These are phyloP conservation scores for Anser brachyrhynchus DNA, from an alignment of 2,113 vertebrate species.

Conservation along the genomic window DNA sequence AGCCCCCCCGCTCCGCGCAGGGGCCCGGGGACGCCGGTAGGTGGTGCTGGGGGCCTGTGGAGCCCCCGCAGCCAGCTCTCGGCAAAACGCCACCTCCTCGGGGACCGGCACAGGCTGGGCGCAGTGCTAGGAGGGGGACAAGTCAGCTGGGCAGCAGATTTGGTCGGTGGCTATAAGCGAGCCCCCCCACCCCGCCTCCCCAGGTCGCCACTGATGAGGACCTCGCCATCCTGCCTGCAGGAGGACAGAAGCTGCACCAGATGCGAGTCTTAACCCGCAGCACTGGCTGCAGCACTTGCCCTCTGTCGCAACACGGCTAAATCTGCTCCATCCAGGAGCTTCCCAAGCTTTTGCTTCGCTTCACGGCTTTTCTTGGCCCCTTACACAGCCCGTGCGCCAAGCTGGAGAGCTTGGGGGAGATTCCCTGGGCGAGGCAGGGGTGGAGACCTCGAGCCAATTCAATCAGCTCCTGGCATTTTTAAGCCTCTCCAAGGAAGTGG, in stretches of 20 bases:
- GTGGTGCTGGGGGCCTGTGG: slow-evolving; percentile 11
- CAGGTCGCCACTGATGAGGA: background rate
- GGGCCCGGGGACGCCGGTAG: background rate
- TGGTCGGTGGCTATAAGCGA: background rate
- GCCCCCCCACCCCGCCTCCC: background rate
- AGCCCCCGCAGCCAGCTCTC: background rate
- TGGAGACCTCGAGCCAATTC: background rate
- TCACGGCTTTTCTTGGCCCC: background rate
- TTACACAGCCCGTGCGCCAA: background rate
- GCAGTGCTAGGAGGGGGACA: background rate
- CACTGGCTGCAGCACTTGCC: background rate
- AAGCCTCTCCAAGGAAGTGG: background rate
- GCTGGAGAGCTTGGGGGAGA: background rate
- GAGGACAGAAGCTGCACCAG: background rate
- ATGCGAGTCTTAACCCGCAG: rapidly evolving
- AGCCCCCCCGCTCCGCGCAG: background rate
- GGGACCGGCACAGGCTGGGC: background rate
- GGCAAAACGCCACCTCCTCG: background rate
- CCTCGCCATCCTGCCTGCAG: background rate
- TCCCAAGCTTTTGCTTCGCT: background rate
- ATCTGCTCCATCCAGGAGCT: background rate
- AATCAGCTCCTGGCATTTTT: background rate
- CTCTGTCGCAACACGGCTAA: background rate
- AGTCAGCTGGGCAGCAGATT: background rate
- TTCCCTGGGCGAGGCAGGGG: background rate